Conservation (phyloP, 2,888 invertebrate genomes). For the Onchidella celtica region DNA sequence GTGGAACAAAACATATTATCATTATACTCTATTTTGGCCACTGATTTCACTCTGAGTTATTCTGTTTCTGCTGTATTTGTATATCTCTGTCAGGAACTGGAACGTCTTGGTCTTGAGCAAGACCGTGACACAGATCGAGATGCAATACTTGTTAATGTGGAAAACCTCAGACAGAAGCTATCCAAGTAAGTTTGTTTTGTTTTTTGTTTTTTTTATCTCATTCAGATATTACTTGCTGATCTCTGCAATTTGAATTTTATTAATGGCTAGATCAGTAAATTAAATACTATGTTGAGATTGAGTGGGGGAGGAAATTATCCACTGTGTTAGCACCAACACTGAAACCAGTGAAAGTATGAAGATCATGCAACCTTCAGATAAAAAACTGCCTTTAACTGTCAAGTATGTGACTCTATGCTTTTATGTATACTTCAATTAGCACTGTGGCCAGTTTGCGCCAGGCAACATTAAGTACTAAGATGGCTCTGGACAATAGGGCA, state of each 20-base stretch:
- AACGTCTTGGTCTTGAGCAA: slow-evolving; percentile 74
- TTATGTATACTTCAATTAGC: slow-evolving; percentile 61
- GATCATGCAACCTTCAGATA: too few relatives aligned
- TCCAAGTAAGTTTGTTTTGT: slow-evolving; percentile 60
- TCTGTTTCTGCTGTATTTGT: background rate
- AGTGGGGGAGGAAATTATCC: too few relatives aligned
- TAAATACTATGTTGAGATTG: too few relatives aligned
- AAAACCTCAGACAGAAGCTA: slow-evolving; percentile 72
- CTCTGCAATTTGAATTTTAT: background rate
- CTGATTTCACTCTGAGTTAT: background rate
- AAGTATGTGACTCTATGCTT: too few relatives aligned
- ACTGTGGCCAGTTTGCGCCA: slow-evolving; percentile 73
- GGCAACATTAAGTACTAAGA: slow-evolving; percentile 72
- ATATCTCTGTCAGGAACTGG: slow-evolving; percentile 65
- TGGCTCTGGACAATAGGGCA: slow-evolving; percentile 71
- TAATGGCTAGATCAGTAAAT: background rate
- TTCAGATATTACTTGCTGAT: background rate
- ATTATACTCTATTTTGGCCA: background rate
- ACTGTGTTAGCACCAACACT: too few relatives aligned
- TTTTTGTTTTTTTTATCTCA: background rate
- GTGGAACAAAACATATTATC: background rate
- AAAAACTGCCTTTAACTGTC: too few relatives aligned
- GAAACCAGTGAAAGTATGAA: too few relatives aligned
- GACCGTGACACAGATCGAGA: slow-evolving; percentile 73
- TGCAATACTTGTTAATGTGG: slow-evolving; percentile 74